Evolutionary conservation across 2,888 invertebrate species (phyloP), one percentile per base, ranked within the genome.

Genomic region (Biston stratarius): DNA sequence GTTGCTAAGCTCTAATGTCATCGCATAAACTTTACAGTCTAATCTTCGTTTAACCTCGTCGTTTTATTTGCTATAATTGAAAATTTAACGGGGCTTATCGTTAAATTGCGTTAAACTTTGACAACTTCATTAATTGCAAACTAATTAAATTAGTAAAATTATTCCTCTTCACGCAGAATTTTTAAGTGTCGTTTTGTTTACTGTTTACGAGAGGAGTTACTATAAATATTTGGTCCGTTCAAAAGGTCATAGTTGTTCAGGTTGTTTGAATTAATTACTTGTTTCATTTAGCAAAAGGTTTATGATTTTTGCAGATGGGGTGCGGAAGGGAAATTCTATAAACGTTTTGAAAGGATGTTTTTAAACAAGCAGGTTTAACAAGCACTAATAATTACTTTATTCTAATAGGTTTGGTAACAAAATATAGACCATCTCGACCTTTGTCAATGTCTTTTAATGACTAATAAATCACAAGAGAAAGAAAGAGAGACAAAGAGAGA

Each of bases 1-100:
- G 68, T 62, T 59, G 47, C 70, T 70, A 69, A 62, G 63, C 60
- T 59, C 61, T 74, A 73, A 72, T 73, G 66, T 67, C 44, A 63
- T 64, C 48, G 64, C 55, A 64, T 67, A 70, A 64, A 67, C 61
- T 62, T 61, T 53, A 44, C 58, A 60, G 44, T 57, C 44, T 66
- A 61, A 64, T 24, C 62, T 59, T 57, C 38, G 61, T 63, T 48
- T 55, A 58, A 44, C 56, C 61, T 68, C 40, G 38, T 9, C 24
- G 34, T 15, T 51, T 45, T 14, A 61, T 47, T 12, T 48, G 40
- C 12, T 12, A 9, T 24, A 47, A 58, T 47, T 34, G 34, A 58
- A 47, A 58, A 7, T 55, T 42, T 42, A 42, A 44, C 8, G 42
- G 5, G 33, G 0, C 38, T 14, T 33, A 44, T 8, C 40, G 33